Base-by-base conservation (phyloP, 2,888 invertebrate genomes). In the Drosophila meridiana region DNA sequence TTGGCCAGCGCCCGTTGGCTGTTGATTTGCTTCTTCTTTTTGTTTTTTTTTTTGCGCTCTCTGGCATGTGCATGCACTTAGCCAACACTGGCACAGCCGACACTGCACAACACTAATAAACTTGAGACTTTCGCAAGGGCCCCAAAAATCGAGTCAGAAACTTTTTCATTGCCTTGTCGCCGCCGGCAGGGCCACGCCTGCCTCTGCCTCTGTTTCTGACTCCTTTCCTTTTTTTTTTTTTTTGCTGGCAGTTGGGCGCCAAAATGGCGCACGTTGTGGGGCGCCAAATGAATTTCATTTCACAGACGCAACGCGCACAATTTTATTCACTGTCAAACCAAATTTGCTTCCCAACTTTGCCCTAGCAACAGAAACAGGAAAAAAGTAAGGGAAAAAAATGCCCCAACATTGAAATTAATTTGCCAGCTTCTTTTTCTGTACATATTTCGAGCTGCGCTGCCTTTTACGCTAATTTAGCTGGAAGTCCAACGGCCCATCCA, bases 211-310 rank as follows among this genome's bases (percentile, higher is more conserved):
- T 68, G 30, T 30, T 40, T 28, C 52, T 58, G 45, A 28, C 13
- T 59, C 42, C 43, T 3, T 56, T 62, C 38, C 43, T 60, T 34
- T 42, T 28, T 53, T 28, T 32, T 59, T n/a, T 45, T 56, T 47
- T 38, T 28, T 6, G 9, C 50, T 58, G 48, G 36, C 40, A 8
- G 52, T 48, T 65, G 72, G 75, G 75, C 80, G 83, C 80, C 83
- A 84, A 80, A 73, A 53, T 74, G 83, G 80, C 84, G 82, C 68
- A 59, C 71, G 60, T 60, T 74, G 78, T 52, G 52, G 81, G 88
- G 88, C 88, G 90, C 87, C 87, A 87, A 86, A 88, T 90, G 90
- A 87, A 86, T 90, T 87, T 90, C 73, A 88, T 78, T 86, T 86
- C 63, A 47, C 87, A 89, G 83, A 89, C 77, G 88, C 90, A 86